Percentiles rank a stretch among this genome's conserved stretches.
Conservation (phyloP, 1,140 invertebrate species). For the Medauroidea extradentata region DNA sequence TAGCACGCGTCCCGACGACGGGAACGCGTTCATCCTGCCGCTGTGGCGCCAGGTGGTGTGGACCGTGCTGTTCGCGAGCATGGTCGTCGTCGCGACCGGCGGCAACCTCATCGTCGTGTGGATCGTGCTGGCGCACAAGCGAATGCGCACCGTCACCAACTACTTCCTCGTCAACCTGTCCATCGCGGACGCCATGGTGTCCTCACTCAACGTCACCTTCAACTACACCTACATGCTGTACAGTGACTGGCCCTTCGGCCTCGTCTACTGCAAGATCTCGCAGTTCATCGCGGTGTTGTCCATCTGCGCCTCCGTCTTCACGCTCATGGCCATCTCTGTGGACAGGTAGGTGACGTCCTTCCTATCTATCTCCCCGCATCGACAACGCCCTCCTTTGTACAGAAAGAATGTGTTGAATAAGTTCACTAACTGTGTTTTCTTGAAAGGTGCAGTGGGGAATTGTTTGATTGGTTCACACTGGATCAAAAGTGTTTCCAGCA, state of each 20-base stretch:
- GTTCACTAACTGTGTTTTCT: too few species aligned
- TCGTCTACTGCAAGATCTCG: slow-evolving; percentile 88
- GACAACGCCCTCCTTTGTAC: too few species aligned
- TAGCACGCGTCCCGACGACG: slow-evolving; percentile 18
- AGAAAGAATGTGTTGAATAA: too few species aligned
- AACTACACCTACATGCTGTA: slow-evolving; percentile 92
- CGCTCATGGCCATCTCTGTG: slow-evolving; percentile 92
- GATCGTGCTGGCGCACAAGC: slow-evolving; percentile 85
- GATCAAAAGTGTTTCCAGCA: too few species aligned
- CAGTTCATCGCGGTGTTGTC: slow-evolving; percentile 90
- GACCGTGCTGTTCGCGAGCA: slow-evolving; percentile 76
- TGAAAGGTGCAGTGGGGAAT: too few species aligned
- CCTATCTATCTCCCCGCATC: too few species aligned
- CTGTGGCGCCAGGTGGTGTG: slow-evolving; percentile 83
- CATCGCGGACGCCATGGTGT: slow-evolving; percentile 87
- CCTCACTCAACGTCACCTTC: slow-evolving; percentile 88
- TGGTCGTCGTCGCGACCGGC: slow-evolving; percentile 87
- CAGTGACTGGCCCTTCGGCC: slow-evolving; percentile 90
- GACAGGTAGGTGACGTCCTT: slow-evolving; percentile 71
- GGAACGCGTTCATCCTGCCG: slow-evolving; percentile 63
- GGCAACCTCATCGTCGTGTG: slow-evolving; percentile 94
- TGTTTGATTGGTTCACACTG: too few species aligned
- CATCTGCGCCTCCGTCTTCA: slow-evolving; percentile 90
- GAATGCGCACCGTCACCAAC: slow-evolving; percentile 94
- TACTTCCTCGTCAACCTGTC: slow-evolving; percentile 94